Conservation (phyloP, 2,888 invertebrate species). For the Drosophila kambysellisi region DNA sequence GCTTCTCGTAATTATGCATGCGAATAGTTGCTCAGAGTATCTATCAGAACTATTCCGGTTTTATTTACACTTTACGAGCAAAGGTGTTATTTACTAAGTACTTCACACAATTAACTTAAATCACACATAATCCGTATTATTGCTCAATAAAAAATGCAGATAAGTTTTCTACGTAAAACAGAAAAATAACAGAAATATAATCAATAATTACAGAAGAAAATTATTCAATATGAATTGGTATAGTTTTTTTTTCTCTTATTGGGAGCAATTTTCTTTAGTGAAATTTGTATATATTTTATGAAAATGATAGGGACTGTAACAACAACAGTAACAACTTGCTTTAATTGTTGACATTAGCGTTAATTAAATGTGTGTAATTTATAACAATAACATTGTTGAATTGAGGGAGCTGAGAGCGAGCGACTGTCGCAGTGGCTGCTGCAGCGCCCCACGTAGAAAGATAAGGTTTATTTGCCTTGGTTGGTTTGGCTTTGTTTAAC, state of each 20-base stretch:
- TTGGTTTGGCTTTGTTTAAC: constrained; percentile 17
- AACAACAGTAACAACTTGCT: background rate
- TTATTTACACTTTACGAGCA: background rate
- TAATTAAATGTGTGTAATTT: constrained; percentile 8
- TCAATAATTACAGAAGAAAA: background rate
- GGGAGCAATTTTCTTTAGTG: background rate
- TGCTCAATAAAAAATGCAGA: background rate
- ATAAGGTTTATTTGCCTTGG: constrained; percentile 56
- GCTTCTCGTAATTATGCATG: constrained; percentile 10
- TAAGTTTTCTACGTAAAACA: background rate
- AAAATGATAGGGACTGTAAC: background rate
- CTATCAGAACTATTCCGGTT: background rate
- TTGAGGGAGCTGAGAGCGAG: constrained; percentile 1
- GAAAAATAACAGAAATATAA: background rate
- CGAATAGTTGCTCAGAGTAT: background rate
- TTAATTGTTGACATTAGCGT: constrained; percentile 6
- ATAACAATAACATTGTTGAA: background rate
- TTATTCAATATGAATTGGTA: background rate
- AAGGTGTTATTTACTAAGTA: background rate
- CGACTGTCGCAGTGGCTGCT: constrained; percentile 60
- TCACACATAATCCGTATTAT: background rate
- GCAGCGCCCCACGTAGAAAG: constrained; percentile 68
- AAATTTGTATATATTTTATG: background rate
- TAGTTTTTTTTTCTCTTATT: background rate
- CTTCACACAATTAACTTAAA: background rate